Base-by-base conservation (phyloP, 2,797 vertebrate species). In the Gymnoscopelus microlampas region DNA sequence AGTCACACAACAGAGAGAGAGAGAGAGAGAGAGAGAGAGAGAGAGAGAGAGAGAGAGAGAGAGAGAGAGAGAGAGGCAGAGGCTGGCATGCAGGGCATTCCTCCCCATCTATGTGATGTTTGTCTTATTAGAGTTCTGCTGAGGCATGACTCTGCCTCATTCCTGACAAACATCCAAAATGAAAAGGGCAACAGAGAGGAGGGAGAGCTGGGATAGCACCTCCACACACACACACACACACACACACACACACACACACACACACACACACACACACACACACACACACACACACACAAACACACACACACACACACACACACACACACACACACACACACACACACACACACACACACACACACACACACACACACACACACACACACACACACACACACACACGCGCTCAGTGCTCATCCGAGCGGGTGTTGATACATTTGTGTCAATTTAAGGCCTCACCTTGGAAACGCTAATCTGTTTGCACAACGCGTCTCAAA, bases 91-190 rank as follows among this genome's bases (percentile, higher is more conserved):
- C 63, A 59, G 58, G 78, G 68, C 86, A 87, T 91, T 90, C 85
- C 85, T 81, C 74, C 53, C 47, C 23, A 83, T 88, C 63, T 60
- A 87, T 79, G 74, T 73, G 61, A 80, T 80, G 78, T 86, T 87
- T 79, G 70, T 71, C 75, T 81, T 66, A 53, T 78, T 67, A 39
- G 70, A 78, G 83, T 73, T 84, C 70, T 85, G 79, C 85, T 79
- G 81, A 81, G 75, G 77, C 82, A 73, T 66, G 85, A 87, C 87
- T 84, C 74, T 61, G 80, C 72, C 70, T 66, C 59, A 35, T 70
- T 76, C 74, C 73, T 76, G 72, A 83, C 69, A 84, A 67, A 66
- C 68, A 53, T 82, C 78, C 81, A 58, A 64, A 71, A 59, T 50
- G 48, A 48, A 12, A 81, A 63, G 82, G 68, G 73, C 68, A 70